Evolutionary conservation across 2,113 vertebrate genomes (phyloP), one percentile per base, ranked within the genome.

Genomic region (Nycticryphes semicollaris): DNA sequence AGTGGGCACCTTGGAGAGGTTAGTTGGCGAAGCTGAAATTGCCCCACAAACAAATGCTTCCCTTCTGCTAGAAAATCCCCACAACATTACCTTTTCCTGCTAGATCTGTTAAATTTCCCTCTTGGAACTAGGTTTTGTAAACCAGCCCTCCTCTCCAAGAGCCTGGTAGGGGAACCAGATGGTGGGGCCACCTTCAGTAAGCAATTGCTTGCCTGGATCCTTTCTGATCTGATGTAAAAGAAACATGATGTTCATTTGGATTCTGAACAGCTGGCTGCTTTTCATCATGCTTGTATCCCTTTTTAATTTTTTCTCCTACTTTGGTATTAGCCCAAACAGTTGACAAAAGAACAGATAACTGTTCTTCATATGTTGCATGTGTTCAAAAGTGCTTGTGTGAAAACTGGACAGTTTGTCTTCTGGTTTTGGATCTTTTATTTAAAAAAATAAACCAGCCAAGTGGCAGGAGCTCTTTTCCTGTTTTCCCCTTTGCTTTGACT

Each of bases 211-310:
- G 51, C 41, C 69, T 82, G 66, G 24, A 56, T 94, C 53, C 48
- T 89, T 89, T 84, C 21, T 73, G 47, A 53, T 85, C n/a, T 74
- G 48, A 8, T 69, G 8, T 56, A 72, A 41, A 70, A 94, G 51
- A 86, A 89, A 30, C 23, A 81, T 22, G 60, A 66, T 47, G 13
- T 77, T 90, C 10, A 18, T 79, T 50, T 92, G 92, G 53, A 53
- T 87, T 93, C n/a, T 79, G 37, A 93, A 90, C 76, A 90, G 53
- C 76, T 64, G 60, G n/a, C 93, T 85, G 69, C 53, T 77, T 93
- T 89, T 74, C 20, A 43, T 91, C 31, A 70, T 69, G 28, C 54
- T 56, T 94, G 35, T 73, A 35, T 72, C 45, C 37, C 30, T 84
- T 93, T 89, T 75, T 33, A 78, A 39, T 89, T 79, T 22, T 92